Evolutionary conservation across 2,888 invertebrate species (phyloP).

Genomic region (Caenorhabditis becei): DNA sequence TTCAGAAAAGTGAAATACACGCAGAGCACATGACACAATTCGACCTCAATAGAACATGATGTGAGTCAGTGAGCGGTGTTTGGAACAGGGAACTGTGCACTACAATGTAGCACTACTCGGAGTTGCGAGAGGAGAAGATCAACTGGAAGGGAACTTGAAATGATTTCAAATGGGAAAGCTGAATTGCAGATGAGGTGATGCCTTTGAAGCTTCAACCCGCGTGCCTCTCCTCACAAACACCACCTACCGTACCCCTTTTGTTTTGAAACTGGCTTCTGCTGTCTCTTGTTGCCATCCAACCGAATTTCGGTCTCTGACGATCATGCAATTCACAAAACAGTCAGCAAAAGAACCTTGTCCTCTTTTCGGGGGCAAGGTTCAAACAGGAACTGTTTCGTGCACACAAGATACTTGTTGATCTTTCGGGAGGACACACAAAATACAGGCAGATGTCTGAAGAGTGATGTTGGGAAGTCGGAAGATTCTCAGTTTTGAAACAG

Average conservation of each 20-base stretch:
- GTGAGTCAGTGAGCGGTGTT: background rate
- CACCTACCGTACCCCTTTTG: background rate
- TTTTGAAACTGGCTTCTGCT: background rate
- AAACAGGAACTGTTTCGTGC: background rate
- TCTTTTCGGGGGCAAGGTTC: slow-evolving; percentile 8
- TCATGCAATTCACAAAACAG: background rate
- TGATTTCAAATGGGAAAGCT: background rate
- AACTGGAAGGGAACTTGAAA: no score
- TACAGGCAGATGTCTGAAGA: slow-evolving; percentile 32
- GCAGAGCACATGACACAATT: no score
- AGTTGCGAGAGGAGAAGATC: background rate
- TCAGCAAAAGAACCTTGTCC: slow-evolving; percentile 34
- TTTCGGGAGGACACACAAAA: slow-evolving; percentile 24
- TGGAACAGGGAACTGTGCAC: background rate
- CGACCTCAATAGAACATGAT: background rate
- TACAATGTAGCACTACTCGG: background rate
- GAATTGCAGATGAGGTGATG: background rate
- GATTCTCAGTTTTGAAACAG: background rate
- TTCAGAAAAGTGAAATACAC: no score
- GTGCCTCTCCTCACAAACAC: no score
- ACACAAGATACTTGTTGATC: slow-evolving; percentile 42
- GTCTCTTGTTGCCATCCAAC: background rate
- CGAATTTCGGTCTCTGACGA: background rate
- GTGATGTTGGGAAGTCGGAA: slow-evolving; percentile 19
- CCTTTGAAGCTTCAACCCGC: no score